Conservation (phyloP, 2,113 vertebrate species). For the Neopipo cinnamomea region DNA sequence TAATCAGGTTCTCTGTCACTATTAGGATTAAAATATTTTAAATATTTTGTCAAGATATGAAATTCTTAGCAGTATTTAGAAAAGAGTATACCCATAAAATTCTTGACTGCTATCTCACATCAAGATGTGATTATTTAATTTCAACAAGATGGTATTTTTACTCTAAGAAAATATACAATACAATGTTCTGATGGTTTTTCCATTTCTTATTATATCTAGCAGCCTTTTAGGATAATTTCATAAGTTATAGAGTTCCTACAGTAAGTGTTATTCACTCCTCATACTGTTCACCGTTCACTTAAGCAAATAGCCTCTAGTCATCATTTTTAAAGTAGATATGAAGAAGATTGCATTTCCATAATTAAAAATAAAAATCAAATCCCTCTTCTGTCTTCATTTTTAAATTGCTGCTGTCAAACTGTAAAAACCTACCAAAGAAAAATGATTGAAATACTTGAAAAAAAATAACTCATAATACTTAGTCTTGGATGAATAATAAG, state of each 20-base stretch:
- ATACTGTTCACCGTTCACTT: conserved; percentile 24
- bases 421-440: conserved; percentile 10
- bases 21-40: neutral
- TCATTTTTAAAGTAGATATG: conserved; percentile 2
- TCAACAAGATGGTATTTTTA: neutral
- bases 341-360: neutral
- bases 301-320: conserved; percentile 44
- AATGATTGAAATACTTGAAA: neutral
- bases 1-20: neutral
- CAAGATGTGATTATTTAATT: neutral
- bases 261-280: conserved; percentile 23
- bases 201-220: neutral
- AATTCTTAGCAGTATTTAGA: neutral
- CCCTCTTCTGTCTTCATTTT: neutral
- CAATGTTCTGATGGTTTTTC: neutral
- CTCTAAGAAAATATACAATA: neutral
- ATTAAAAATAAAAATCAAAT: conserved; percentile 2
- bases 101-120: neutral
- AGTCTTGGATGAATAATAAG: conserved; percentile 43
- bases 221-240: neutral
- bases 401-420: conserved; percentile 18
- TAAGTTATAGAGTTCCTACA: neutral
- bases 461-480: neutral
- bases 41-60: neutral
- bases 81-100: neutral